Conservation (phyloP, 2,888 invertebrate species). For the Limnephilus auricula region DNA sequence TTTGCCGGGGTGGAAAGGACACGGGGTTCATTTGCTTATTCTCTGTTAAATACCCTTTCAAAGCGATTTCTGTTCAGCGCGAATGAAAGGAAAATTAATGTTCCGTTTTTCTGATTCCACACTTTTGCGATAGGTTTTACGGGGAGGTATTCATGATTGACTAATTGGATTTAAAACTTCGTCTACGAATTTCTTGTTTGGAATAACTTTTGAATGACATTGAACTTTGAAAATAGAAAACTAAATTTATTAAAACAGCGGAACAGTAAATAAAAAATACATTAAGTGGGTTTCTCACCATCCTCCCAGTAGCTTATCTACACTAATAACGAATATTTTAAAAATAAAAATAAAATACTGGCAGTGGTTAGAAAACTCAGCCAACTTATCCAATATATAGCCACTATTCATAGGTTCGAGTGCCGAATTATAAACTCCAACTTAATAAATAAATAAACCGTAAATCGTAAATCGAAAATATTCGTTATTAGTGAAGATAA, state of each 20-base stretch:
- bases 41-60: conserved; percentile 13
- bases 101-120: background rate
- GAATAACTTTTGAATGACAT: background rate
- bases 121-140: background rate
- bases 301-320: no score
- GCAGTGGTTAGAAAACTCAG: no score
- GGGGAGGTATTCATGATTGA: background rate
- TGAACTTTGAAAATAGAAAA: background rate
- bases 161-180: background rate
- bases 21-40: conserved; percentile 25
- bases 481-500: no score
- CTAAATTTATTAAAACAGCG: background rate
- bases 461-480: no score
- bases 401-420: no score
- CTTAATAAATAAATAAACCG: no score
- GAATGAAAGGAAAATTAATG: conserved; percentile 7
- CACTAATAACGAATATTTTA: no score
- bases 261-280: no score
- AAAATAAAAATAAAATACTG: no score
- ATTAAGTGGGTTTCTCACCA: no score
- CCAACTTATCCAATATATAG: no score
- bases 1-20: background rate
- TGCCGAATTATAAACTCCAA: no score
- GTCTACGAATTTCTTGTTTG: background rate
- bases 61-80: background rate